Evolutionary conservation across 92 coral and sea anemone genomes (phyloP).

Genomic region (Phymanthus crucifer): DNA sequence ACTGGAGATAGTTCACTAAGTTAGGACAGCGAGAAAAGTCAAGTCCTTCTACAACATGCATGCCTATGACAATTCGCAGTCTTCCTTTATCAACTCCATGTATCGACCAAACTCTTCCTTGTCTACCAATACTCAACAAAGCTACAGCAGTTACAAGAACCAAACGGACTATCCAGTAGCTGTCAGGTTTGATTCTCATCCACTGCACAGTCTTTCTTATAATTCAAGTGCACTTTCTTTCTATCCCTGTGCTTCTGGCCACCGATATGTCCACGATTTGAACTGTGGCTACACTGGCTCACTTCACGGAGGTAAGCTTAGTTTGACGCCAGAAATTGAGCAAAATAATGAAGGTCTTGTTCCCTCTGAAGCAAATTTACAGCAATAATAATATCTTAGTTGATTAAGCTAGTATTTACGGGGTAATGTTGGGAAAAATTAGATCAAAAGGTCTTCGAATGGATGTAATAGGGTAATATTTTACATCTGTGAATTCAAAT

Average conservation of each 20-base stretch:
- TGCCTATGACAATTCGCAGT: slow-evolving; percentile 76
- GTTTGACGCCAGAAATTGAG: slow-evolving; percentile 7
- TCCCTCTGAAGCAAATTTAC: slow-evolving; percentile 14
- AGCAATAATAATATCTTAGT: slow-evolving; percentile 18
- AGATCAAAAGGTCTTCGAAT: background rate
- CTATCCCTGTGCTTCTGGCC: slow-evolving; percentile 84
- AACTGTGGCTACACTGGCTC: slow-evolving; percentile 86
- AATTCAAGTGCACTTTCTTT: slow-evolving; percentile 71
- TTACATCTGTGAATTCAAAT: background rate
- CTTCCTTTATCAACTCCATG: slow-evolving; percentile 82
- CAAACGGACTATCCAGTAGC: slow-evolving; percentile 87
- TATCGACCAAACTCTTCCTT: slow-evolving; percentile 72
- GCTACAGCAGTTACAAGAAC: slow-evolving; percentile 61
- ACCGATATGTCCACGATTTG: slow-evolving; percentile 83
- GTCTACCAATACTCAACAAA: slow-evolving; percentile 55
- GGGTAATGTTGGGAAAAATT: slow-evolving; percentile 10
- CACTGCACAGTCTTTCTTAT: slow-evolving; percentile 80
- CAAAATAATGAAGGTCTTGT: too few relatives aligned
- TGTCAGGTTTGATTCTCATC: slow-evolving; percentile 80
- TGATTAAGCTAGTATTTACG: slow-evolving; percentile 15
- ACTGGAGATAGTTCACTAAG: background rate
- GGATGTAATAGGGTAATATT: slow-evolving; percentile 7
- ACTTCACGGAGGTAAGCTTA: slow-evolving; percentile 73
- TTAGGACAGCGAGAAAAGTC: background rate
- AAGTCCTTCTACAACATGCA: slow-evolving; percentile 52